Conservation (phyloP, 1,140 invertebrate species). For the Diabrotica virgifera region DNA sequence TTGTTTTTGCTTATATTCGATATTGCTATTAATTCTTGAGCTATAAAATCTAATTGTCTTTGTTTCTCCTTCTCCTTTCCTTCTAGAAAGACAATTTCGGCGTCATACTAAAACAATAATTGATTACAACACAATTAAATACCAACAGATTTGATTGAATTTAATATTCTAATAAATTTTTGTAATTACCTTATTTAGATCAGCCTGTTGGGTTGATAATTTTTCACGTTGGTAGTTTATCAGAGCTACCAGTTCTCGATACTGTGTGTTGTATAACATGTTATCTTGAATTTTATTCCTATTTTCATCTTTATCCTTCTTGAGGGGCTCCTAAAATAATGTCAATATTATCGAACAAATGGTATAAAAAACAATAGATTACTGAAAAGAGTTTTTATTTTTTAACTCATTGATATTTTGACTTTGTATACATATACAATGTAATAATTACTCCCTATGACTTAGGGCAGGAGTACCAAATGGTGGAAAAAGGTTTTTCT, state of each 20-base stretch:
- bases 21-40: conserved; percentile 75
- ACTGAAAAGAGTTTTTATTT: not conserved
- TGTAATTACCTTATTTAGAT: conserved; percentile 73
- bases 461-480: no score
- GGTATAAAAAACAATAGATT: not conserved
- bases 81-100: conserved; percentile 87
- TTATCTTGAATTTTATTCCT: conserved; percentile 42
- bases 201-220: conserved; percentile 80
- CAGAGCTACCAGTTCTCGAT: conserved; percentile 76
- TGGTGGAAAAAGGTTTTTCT: no score
- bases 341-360: not conserved
- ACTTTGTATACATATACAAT: no score
- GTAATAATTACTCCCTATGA: no score
- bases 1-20: conserved; percentile 71
- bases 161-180: not conserved
- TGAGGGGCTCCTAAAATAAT: conserved; percentile 16
- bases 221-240: conserved; percentile 89
- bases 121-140: not conserved
- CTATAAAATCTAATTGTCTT: conserved; percentile 76
- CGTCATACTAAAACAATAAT: conserved; percentile 65
- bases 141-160: not conserved
- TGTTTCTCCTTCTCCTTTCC: conserved; percentile 81
- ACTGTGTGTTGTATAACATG: conserved; percentile 59
- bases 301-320: conserved; percentile 28
- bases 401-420: no score